Conservation (phyloP, 1,140 invertebrate species). For the Bombyx mandarina region DNA sequence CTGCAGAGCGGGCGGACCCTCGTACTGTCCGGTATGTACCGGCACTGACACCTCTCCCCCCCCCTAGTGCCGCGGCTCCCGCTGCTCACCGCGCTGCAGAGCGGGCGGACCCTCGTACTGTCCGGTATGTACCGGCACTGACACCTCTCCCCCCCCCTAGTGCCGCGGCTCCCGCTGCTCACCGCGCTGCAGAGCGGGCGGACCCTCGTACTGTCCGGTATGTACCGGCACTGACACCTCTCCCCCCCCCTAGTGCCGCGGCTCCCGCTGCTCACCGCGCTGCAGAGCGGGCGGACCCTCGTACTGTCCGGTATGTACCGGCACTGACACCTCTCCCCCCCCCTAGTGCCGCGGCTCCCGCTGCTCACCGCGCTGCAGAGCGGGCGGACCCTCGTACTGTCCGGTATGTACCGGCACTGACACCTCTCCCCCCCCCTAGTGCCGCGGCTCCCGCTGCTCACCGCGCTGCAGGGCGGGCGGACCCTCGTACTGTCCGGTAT, state of each 20-base stretch:
- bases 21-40: too few relatives aligned
- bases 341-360: slow-evolving; percentile 40
- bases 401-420: slow-evolving; percentile 17
- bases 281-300: too few relatives aligned
- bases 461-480: too few relatives aligned
- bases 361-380: slow-evolving; percentile 46
- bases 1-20: too few relatives aligned
- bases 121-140: slow-evolving; percentile 22
- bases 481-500: slow-evolving; percentile 36
- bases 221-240: too few relatives aligned
- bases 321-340: slow-evolving; percentile 67
- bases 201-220: slow-evolving; percentile 46
- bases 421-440: too few relatives aligned
- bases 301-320: too few relatives aligned
- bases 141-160: slow-evolving; percentile 53
- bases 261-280: not conserved
- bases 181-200: slow-evolving; percentile 45
- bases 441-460: not conserved
- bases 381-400: slow-evolving; percentile 47
- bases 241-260: too few relatives aligned
- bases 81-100: slow-evolving; percentile 46
- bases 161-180: slow-evolving; percentile 23
- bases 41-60: slow-evolving; percentile 67
- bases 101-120: slow-evolving; percentile 47
- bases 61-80: slow-evolving; percentile 38